phyloP scores from a whole-genome alignment of 2,888 invertebrate species.

The Enchytraeus crypticus region DNA sequence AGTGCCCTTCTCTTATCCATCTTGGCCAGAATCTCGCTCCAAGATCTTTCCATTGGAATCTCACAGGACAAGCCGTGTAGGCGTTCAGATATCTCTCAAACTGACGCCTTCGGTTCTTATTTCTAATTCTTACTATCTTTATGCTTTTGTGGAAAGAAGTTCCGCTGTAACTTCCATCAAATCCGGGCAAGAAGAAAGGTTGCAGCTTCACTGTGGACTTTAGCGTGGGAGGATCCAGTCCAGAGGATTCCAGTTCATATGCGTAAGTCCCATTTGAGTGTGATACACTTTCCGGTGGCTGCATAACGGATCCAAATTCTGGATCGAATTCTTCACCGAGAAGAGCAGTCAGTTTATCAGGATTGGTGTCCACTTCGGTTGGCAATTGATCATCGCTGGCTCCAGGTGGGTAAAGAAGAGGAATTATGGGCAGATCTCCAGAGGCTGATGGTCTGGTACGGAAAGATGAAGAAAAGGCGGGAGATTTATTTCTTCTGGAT shows the following conservation, averaged over 20 bases:
- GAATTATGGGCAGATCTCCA: slow-evolving; percentile 21
- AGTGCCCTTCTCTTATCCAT: slow-evolving; percentile 49
- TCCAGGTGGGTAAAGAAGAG: slow-evolving; percentile 14
- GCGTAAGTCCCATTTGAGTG: slow-evolving; percentile 47
- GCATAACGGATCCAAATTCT: slow-evolving; percentile 50
- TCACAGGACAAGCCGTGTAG: slow-evolving; percentile 53
- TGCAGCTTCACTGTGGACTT: slow-evolving; percentile 37
- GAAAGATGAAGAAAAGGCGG: too few species aligned
- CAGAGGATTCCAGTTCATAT: too few species aligned
- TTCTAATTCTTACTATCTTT: slow-evolving; percentile 12
- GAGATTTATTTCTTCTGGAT: too few species aligned
- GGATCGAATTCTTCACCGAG: slow-evolving; percentile 50
- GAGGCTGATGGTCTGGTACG: slow-evolving; percentile 17
- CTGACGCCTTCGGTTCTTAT: not conserved
- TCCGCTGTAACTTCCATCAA: too few species aligned
- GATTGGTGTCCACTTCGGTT: slow-evolving; percentile 44
- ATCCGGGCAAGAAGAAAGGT: slow-evolving; percentile 12
- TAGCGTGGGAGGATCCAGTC: too few species aligned
- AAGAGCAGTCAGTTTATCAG: slow-evolving; percentile 43
- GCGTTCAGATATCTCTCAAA: not conserved
- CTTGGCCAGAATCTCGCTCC: slow-evolving; percentile 56
- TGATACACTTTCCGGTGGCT: slow-evolving; percentile 40
- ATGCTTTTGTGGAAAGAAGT: too few species aligned
- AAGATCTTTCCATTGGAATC: slow-evolving; percentile 54
- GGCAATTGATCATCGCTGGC: slow-evolving; percentile 14